Base-by-base conservation (phyloP, 1,140 invertebrate genomes). In the Lethrus apterus region DNA sequence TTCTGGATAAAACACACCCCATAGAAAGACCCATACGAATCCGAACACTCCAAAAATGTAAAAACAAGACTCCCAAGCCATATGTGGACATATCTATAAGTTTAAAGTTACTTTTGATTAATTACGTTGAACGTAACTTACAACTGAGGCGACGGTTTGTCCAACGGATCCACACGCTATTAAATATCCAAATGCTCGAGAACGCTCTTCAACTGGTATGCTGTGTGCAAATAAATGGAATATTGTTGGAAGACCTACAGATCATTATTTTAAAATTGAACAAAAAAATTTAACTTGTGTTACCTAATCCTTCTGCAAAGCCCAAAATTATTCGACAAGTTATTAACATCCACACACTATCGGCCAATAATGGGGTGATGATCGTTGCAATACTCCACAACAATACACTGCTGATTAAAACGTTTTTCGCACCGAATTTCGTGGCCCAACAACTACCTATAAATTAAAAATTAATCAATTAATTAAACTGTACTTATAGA, bases 211-310 rank as follows among this genome's bases (percentile, higher is more conserved):
- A 29, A 81, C 74, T 24, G 83, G 82, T 54, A 87, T 77, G 56
- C 73, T 78, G 58, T 85, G 78, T 42, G 84, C 80, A 70, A 86
- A 86, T 49, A 88, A 76, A 57, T 87, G 84, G 68, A 85, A 87
- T 59, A 87, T 84, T 32, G 84, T 85, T 11, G 85, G 85, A 40
- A 88, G 68, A 56, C 84, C 84, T 36, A 11, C 4, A 20, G 13
- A 36, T 20, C 13, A 35, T 7, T n/a, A 7, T 17, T 2, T n/a
- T 18, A 36, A 10, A 7, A n/a, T 17, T 20, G 4, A 0, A 20
- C 11, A 36, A 20, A 10, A 36, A 19, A 9, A 4, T 19, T 36
- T 21, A 38, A 41, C 24, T 19, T 21, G 3, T n/a, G 13, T 20
- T 70, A 84, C 82, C 83, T 61, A 88, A 61, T 20, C 85, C 85